These are phyloP conservation scores for Chelonoidis abingdonii DNA, from an alignment of 2,113 vertebrate species.

Conservation along the genomic window DNA sequence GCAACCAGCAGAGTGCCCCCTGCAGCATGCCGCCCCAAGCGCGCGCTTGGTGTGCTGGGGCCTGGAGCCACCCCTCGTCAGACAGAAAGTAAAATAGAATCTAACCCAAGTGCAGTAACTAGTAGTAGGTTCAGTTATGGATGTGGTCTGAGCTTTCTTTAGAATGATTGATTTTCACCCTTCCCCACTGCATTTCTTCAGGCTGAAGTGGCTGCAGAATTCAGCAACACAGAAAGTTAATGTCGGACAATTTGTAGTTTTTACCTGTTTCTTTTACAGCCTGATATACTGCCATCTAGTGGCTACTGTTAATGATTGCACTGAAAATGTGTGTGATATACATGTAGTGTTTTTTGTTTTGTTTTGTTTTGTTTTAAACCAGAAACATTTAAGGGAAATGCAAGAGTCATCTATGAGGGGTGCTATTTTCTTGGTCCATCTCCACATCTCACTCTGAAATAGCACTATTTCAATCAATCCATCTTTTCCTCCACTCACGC, in stretches of 20 bases:
- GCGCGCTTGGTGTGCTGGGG: too few relatives aligned
- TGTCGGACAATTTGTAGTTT: not conserved
- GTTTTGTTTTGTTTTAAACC: not conserved
- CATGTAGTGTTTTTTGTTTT: not conserved
- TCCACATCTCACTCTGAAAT: not conserved
- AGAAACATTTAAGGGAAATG: not conserved
- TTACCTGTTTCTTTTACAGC: slow-evolving; percentile 34
- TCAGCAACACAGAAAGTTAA: not conserved
- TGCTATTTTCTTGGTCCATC: not conserved
- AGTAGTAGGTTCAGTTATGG: not conserved
- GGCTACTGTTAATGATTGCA: not conserved
- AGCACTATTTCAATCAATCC: not conserved
- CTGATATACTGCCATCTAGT: slow-evolving; percentile 75
- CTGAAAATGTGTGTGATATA: not conserved
- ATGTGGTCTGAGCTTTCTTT: not conserved
- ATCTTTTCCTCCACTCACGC: not conserved
- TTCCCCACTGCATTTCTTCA: not conserved
- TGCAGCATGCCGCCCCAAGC: too few relatives aligned
- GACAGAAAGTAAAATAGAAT: slow-evolving; percentile 3
- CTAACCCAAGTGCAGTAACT: not conserved
- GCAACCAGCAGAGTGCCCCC: too few relatives aligned
- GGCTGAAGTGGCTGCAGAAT: not conserved
- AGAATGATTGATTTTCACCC: not conserved
- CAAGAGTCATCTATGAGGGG: fast-evolving
- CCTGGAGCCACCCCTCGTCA: not conserved